Conservation (phyloP, 2,888 invertebrate species). For the Bimastos eiseni region DNA sequence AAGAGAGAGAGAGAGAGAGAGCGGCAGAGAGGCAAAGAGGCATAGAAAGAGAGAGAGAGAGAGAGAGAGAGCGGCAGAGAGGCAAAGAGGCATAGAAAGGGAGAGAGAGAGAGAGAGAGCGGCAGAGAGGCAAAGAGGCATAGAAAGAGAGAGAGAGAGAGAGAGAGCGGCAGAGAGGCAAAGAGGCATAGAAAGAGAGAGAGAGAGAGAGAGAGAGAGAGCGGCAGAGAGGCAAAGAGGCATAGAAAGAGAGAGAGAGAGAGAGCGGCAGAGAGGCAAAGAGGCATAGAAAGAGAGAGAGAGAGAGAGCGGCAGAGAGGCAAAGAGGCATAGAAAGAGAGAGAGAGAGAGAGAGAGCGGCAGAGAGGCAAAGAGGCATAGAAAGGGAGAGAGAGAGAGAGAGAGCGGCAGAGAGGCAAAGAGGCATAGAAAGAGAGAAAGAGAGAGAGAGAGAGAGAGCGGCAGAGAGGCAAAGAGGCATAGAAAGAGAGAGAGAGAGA, state of each 20-base stretch:
- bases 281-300: not conserved
- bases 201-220: too few species aligned
- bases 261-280: not conserved
- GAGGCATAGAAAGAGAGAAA: not conserved
- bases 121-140: not conserved
- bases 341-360: not conserved
- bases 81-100: too few species aligned
- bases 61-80: too few species aligned
- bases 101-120: not conserved
- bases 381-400: not conserved
- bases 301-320: too few species aligned
- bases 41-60: not conserved
- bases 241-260: too few species aligned
- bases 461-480: not conserved
- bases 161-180: too few species aligned
- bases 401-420: not conserved
- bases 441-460: not conserved
- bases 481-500: not conserved
- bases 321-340: too few species aligned
- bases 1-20: not conserved
- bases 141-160: not conserved
- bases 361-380: not conserved
- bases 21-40: not conserved
- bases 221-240: too few species aligned
- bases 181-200: too few species aligned